These are phyloP conservation scores for Macroteleia sp. DNA, from an alignment of 2,888 invertebrate genomes.

Conservation along the genomic window DNA sequence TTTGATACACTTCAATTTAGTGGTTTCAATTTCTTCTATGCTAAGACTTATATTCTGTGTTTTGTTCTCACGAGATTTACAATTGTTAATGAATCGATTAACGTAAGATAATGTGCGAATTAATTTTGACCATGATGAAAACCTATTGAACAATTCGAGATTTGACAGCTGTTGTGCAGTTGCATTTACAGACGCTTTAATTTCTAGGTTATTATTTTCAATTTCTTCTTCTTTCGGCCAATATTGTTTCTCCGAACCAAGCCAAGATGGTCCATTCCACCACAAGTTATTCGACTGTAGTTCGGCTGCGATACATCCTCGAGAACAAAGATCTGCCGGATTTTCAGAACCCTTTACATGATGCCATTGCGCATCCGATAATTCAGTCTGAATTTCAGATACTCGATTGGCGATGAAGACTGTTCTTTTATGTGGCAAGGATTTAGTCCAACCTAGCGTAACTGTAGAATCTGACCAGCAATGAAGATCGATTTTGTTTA, in stretches of 20 bases:
- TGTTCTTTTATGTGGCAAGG: constrained; percentile 32
- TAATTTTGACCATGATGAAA: too few relatives aligned
- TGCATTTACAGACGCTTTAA: too few relatives aligned
- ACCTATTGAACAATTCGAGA: too few relatives aligned
- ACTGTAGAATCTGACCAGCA: constrained; percentile 67
- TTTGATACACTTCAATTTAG: neutral
- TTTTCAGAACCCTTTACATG: constrained; percentile 63
- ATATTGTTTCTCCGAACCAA: neutral
- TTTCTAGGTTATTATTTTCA: too few relatives aligned
- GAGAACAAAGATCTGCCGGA: constrained; percentile 67
- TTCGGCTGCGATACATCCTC: constrained; percentile 56
- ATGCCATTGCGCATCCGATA: constrained; percentile 22
- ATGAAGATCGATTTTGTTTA: neutral
- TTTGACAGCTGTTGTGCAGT: too few relatives aligned
- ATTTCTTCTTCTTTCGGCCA: constrained; percentile 1
- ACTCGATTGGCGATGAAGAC: constrained; percentile 52
- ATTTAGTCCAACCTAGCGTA: constrained; percentile 51
- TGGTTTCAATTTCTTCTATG: neutral
- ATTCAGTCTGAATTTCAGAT: constrained; percentile 14
- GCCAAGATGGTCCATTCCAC: constrained; percentile 61
- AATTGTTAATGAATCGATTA: too few relatives aligned
- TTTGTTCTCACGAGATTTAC: too few relatives aligned
- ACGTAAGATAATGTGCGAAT: too few relatives aligned
- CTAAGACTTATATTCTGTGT: neutral
- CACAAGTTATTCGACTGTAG: constrained; percentile 50